These are phyloP conservation scores for Euglossa dilemma DNA, from an alignment of 1,140 invertebrate species.

Conservation along the genomic window DNA sequence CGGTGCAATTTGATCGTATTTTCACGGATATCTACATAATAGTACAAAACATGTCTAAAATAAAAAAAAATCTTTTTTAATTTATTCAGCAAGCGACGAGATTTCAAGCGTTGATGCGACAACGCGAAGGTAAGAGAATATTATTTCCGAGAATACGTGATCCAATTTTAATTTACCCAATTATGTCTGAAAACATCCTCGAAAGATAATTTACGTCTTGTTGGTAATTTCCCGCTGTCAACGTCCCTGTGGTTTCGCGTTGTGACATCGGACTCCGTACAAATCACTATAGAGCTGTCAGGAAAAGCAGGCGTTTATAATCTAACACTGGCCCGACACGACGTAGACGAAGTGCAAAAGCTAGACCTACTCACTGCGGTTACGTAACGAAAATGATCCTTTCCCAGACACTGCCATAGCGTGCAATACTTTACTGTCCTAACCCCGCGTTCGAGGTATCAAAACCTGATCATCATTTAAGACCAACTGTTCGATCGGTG, in stretches of 20 bases:
- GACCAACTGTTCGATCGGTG: too few relatives aligned
- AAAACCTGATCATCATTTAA: neutral
- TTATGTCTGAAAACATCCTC: neutral
- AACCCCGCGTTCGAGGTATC: conserved; percentile 23
- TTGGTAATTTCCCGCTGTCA: conserved; percentile 9
- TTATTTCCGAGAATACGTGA: too few relatives aligned
- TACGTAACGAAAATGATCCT: conserved; percentile 35
- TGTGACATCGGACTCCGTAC: neutral
- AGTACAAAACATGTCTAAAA: too few relatives aligned
- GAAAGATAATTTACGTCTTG: neutral
- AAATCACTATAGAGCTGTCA: conserved; percentile 14
- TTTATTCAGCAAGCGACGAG: too few relatives aligned
- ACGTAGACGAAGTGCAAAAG: conserved; percentile 30
- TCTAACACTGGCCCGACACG: conserved; percentile 8
- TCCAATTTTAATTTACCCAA: neutral
- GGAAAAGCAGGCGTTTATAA: conserved; percentile 14
- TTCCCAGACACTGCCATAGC: conserved; percentile 19
- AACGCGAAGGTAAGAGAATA: too few relatives aligned
- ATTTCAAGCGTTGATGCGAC: too few relatives aligned
- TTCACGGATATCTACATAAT: too few relatives aligned
- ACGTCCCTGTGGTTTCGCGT: conserved; percentile 3
- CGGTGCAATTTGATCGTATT: too few relatives aligned
- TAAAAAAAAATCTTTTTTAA: too few relatives aligned
- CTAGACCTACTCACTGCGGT: conserved; percentile 1
- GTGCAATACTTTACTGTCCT: conserved; percentile 15